Base-by-base conservation (phyloP, 2,113 vertebrate genomes). In the Xiphophorus couchianus region DNA sequence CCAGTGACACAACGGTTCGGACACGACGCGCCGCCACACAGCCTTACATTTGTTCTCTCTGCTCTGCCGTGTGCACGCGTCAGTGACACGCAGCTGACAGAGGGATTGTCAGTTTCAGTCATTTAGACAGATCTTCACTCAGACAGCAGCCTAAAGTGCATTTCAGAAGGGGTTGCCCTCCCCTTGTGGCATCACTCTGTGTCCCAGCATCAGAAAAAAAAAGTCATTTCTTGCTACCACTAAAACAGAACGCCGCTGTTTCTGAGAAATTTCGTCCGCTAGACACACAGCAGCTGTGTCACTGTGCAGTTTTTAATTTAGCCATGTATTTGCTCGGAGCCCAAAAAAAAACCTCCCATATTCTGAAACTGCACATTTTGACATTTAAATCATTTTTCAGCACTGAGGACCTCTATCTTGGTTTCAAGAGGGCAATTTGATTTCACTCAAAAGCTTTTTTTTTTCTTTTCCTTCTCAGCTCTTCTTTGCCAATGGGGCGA, bases 21-120 rank as follows among this genome's bases (percentile, higher is more conserved):
- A 75, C 65, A 82, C n/a, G 11, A 19, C 1, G 22, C 79, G 78
- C 74, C 66, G 78, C 79, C 80, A 71, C 80, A 84, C 87, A 84
- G 88, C 76, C 80, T 80, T 74, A 44, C 61, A 44, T 80, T 84
- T 87, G 83, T 84, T 83, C 73, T 75, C 80, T 85, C 66, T 85
- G 68, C 77, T 80, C 48, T 44, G 37, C 72, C 65, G 74, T 73
- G 63, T 76, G 35, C 29, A 66, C 25, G 77, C 48, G 54, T 71
- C 13, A 19, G 42, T 80, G 80, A 74, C 81, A 85, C 64, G 69
- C 83, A 51, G 71, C 84, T 84, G 86, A 87, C 78, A 76, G 76
- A 66, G 42, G 25, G 73, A 73, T 37, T 88, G 85, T 82, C 84
- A 74, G 69, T 80, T 80, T 86, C 86, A 44, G 65, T 87, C 84